phyloP scores from a whole-genome alignment of 2,888 invertebrate genomes.

The Scaptomyza caliginosa region DNA sequence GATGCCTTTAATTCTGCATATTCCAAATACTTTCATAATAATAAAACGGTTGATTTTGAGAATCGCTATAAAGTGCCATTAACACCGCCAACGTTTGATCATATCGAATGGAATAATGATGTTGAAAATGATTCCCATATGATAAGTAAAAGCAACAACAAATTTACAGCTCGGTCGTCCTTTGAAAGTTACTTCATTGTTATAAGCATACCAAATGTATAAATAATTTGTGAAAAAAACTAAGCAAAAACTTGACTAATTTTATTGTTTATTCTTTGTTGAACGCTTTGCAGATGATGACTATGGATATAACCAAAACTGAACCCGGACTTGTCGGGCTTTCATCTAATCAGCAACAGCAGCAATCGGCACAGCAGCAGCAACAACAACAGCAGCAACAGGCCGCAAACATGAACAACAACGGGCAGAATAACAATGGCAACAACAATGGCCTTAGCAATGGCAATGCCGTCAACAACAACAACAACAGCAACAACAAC shows the following conservation, averaged over 20 bases:
- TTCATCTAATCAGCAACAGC: slow-evolving; percentile 78
- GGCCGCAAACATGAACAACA: slow-evolving; percentile 60
- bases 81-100: not conserved
- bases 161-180: not conserved
- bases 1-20: not conserved
- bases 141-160: not conserved
- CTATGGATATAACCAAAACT: slow-evolving; percentile 95
- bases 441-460: slow-evolving; percentile 63
- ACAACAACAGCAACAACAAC: slow-evolving; percentile 50
- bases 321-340: slow-evolving; percentile 85
- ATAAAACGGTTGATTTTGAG: not conserved
- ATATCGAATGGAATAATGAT: not conserved
- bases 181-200: not conserved
- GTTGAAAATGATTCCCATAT: not conserved
- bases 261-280: not conserved
- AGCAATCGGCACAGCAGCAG: slow-evolving; percentile 54
- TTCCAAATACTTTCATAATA: not conserved
- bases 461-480: slow-evolving; percentile 61
- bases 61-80: slow-evolving; percentile 24
- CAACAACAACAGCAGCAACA: slow-evolving; percentile 56
- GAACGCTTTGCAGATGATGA: slow-evolving; percentile 87
- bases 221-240: not conserved
- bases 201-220: slow-evolving; percentile 20
- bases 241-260: not conserved
- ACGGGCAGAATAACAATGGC: slow-evolving; percentile 51